phyloP scores from a whole-genome alignment of 2,888 invertebrate genomes.

The Neoaliturus tenellus region DNA sequence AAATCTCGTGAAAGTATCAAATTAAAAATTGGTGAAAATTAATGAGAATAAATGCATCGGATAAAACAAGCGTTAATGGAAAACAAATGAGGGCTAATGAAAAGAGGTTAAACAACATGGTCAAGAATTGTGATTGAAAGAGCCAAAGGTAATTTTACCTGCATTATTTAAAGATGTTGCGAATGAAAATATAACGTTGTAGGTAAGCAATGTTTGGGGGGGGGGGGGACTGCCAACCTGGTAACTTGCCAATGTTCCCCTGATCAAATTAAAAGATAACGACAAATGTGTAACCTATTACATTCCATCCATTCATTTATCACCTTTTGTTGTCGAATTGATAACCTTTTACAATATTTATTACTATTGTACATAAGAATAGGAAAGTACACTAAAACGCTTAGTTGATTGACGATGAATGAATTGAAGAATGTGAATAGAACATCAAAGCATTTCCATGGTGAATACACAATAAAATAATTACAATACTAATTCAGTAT shows the following conservation, averaged over 20 bases:
- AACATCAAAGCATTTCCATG: too few relatives aligned
- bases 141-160: not conserved
- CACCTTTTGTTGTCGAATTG: not conserved
- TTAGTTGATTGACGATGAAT: too few relatives aligned
- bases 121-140: not conserved
- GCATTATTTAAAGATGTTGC: not conserved
- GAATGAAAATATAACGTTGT: not conserved
- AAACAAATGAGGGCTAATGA: not conserved
- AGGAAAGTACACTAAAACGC: too few relatives aligned
- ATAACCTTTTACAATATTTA: too few relatives aligned
- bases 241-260: constrained; percentile 2
- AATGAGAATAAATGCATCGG: too few relatives aligned
- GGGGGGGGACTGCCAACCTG: not conserved
- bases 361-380: too few relatives aligned
- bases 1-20: too few relatives aligned
- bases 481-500: too few relatives aligned
- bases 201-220: not conserved
- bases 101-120: not conserved
- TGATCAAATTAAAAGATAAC: constrained; percentile 31
- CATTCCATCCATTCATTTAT: constrained; percentile 24
- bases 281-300: constrained; percentile 16
- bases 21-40: too few relatives aligned
- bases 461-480: too few relatives aligned
- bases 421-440: too few relatives aligned
- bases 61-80: too few relatives aligned